Conservation (phyloP, 2,888 invertebrate species). For the Scaptomyza reducta region DNA sequence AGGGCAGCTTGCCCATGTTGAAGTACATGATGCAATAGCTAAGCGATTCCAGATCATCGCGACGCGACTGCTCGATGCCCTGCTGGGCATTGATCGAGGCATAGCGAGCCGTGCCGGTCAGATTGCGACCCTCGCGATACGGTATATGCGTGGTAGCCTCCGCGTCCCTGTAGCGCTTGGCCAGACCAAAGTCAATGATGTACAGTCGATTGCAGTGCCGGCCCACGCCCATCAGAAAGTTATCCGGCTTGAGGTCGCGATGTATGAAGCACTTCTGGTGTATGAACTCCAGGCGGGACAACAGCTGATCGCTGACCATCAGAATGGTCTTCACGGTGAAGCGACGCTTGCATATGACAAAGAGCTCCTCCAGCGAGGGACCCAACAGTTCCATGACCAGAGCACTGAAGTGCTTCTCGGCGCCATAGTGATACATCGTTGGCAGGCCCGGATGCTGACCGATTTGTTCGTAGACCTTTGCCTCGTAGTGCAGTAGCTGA, state of each 20-base stretch:
- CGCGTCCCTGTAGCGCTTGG: slow-evolving; percentile 97
- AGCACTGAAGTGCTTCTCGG: slow-evolving; percentile 97
- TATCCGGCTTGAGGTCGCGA: slow-evolving; percentile 98
- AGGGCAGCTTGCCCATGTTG: slow-evolving; percentile 95
- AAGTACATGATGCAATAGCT: slow-evolving; percentile 99
- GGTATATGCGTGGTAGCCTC: slow-evolving; percentile 95
- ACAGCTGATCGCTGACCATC: slow-evolving; percentile 96
- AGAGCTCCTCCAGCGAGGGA: slow-evolving; percentile 98
- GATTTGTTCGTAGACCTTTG: slow-evolving; percentile 98
- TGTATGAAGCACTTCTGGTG: slow-evolving; percentile 99
- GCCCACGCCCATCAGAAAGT: slow-evolving; percentile 99
- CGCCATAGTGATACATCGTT: slow-evolving; percentile 95
- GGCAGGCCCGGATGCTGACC: slow-evolving; percentile 97
- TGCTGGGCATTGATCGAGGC: slow-evolving; percentile 99
- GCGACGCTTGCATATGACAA: slow-evolving; percentile 98
- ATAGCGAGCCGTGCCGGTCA: slow-evolving; percentile 97
- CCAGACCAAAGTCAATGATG: slow-evolving; percentile 99
- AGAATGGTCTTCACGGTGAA: slow-evolving; percentile 99
- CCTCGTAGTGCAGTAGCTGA: slow-evolving; percentile 98
- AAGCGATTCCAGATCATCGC: slow-evolving; percentile 99
- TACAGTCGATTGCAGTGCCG: slow-evolving; percentile 98
- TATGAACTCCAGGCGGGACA: slow-evolving; percentile 97
- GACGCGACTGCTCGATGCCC: slow-evolving; percentile 98
- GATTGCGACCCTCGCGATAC: slow-evolving; percentile 97
- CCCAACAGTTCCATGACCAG: slow-evolving; percentile 99